These are phyloP conservation scores for Callospermophilus lateralis DNA, from an alignment of 2,113 vertebrate genomes.

Conservation along the genomic window DNA sequence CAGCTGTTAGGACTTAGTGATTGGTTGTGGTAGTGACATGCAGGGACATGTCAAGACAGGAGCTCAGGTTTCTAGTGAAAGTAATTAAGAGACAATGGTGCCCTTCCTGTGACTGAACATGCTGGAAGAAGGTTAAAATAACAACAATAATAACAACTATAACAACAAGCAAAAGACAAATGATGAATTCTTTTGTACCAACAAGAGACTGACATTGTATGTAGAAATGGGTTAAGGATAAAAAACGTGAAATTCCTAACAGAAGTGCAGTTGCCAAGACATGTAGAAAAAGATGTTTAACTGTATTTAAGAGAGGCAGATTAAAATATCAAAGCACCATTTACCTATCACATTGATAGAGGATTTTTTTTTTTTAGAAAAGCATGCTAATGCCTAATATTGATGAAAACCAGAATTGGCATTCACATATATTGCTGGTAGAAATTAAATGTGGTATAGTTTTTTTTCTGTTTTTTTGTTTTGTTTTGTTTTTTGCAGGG, in stretches of 20 bases:
- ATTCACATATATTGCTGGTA: not conserved
- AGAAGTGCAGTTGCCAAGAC: not conserved
- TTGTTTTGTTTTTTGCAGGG: no score
- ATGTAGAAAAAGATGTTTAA: not conserved
- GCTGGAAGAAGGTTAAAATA: not conserved
- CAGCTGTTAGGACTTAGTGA: not conserved
- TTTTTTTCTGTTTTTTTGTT: not conserved
- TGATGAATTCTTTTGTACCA: not conserved
- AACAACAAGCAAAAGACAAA: conserved; percentile 6
- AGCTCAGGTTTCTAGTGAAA: not conserved
- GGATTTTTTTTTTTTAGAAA: not conserved
- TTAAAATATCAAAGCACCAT: not conserved
- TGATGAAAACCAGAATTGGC: not conserved
- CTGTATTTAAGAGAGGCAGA: not conserved
- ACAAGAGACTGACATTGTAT: not conserved
- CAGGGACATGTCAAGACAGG: not conserved
- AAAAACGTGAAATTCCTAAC: not conserved
- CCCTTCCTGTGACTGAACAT: not conserved
- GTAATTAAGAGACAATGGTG: no score
- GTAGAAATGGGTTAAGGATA: not conserved
- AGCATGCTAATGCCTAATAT: not conserved
- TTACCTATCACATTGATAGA: not conserved
- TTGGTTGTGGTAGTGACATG: not conserved
- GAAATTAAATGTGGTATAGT: not conserved
- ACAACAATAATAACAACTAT: not conserved